Evolutionary conservation across 2,113 vertebrate species (phyloP), one percentile per base, ranked within the genome.

Genomic region (Labeo rohita): DNA sequence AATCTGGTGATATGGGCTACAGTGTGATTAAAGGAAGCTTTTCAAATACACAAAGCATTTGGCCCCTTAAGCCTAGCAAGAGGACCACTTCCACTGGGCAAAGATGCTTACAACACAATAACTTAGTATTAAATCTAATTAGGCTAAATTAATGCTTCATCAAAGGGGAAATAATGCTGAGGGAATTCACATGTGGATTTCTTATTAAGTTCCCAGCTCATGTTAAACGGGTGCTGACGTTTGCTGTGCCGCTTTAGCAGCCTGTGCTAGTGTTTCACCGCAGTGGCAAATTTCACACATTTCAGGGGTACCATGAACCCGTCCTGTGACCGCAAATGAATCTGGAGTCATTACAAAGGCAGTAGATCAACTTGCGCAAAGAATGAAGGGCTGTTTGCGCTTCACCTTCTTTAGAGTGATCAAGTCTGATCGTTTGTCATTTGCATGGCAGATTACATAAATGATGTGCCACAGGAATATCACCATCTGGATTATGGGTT

Each of bases 201-300:
- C 65, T 79, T 52, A 83, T 79, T 84, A 56, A 54, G 34, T 84
- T 43, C 47, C 84, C 45, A 36, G 18, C 34, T 72, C 47, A 18
- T 88, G 65, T 43, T 81, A 52, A 66, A 50, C 16, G 8, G 36
- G 45, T 73, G 36, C 77, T 70, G 56, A 59, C 11, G 36, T 73
- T 84, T 88, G 74, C 61, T 80, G 79, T 84, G 16, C 85, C 80
- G 72, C 34, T 13, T 73, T 66, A 66, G 34, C 49, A 61, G 39
- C 56, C 79, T 13, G 75, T 47, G 70, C n/a, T 75, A 78, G 80
- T 85, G 83, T 91, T 79, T 61, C 90, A 87, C 87, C 88, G 81
- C 39, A 77, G 84, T 91, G 90, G 75, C 86, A 88, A 91, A 93
- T 92, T 93, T 93, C 89, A 87, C 92, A 91, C 86, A 54, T 89